Conservation (phyloP, 2,113 vertebrate species). For the Pomatostomus ruficeps region DNA sequence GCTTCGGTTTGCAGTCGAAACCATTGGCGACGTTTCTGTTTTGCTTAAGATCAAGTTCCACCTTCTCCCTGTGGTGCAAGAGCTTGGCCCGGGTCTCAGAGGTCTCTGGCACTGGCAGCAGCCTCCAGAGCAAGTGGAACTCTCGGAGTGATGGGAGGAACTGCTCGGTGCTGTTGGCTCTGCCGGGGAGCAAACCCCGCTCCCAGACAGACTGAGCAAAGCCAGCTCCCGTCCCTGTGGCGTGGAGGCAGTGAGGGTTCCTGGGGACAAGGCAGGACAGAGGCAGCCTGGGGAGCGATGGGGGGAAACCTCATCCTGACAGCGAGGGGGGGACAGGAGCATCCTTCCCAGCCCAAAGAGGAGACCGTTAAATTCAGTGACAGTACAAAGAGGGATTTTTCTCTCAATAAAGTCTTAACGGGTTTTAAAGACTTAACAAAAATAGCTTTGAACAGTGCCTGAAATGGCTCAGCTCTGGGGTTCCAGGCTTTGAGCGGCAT, state of each 20-base stretch:
- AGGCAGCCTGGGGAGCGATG: not conserved
- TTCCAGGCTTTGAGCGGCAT: not conserved
- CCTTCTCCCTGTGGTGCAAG: constrained; percentile 9
- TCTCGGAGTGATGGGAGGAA: not conserved
- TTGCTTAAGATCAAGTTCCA: constrained; percentile 58
- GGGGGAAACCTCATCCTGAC: not conserved
- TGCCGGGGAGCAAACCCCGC: not conserved
- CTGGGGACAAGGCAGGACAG: not conserved
- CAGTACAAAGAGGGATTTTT: not conserved
- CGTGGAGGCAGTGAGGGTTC: rapidly evolving
- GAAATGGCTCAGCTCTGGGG: not conserved
- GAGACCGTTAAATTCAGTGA: not conserved
- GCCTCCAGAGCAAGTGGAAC: not conserved
- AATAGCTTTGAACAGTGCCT: not conserved
- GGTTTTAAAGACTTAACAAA: not conserved
- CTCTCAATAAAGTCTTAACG: not conserved
- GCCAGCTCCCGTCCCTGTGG: rapidly evolving
- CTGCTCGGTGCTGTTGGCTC: not conserved
- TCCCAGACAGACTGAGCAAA: not conserved
- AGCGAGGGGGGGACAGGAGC: rapidly evolving
- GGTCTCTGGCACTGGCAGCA: not conserved
- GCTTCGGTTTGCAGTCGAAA: not conserved
- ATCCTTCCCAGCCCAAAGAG: rapidly evolving
- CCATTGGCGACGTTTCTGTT: constrained; percentile 40
- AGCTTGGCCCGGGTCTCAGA: constrained; percentile 13